A percentile compares a stretch with the other conserved stretches of the same genome.
phyloP scores from a whole-genome alignment of 1,140 invertebrate species.

The Drosophila ogumai region DNA sequence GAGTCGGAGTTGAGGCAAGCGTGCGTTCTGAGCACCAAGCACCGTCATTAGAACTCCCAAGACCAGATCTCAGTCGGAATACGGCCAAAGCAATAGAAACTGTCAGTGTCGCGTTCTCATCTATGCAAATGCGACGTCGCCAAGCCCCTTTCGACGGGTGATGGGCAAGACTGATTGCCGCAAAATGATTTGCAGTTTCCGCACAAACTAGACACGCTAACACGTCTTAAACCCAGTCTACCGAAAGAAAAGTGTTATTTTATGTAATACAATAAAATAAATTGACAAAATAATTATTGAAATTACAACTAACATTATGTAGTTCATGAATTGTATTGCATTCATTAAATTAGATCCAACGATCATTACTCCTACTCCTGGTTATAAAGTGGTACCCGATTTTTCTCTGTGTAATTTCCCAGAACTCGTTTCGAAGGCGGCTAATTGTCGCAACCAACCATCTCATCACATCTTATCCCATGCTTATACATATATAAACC shows the following conservation, averaged over 20 bases:
- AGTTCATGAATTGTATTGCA: neutral
- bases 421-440: slow-evolving; percentile 19
- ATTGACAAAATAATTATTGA: no score
- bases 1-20: neutral
- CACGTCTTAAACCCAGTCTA: neutral
- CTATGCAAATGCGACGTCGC: slow-evolving; percentile 5
- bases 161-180: slow-evolving; percentile 6
- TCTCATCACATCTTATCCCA: neutral
- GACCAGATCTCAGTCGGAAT: neutral
- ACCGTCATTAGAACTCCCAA: neutral
- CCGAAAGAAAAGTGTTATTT: neutral
- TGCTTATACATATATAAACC: slow-evolving; percentile 39
- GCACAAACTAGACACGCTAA: slow-evolving; percentile 22
- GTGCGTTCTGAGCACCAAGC: neutral
- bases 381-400: neutral
- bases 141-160: neutral
- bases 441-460: slow-evolving; percentile 1
- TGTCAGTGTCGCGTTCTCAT: neutral
- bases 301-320: no score
- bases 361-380: no score
- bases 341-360: neutral
- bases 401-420: slow-evolving; percentile 9
- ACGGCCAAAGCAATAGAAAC: neutral
- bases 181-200: slow-evolving; percentile 17
- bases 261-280: no score